A percentile compares a stretch with the other conserved stretches of the same genome.
phyloP scores from a whole-genome alignment of 2,113 vertebrate genomes.

The Microcebus lehilahytsara region DNA sequence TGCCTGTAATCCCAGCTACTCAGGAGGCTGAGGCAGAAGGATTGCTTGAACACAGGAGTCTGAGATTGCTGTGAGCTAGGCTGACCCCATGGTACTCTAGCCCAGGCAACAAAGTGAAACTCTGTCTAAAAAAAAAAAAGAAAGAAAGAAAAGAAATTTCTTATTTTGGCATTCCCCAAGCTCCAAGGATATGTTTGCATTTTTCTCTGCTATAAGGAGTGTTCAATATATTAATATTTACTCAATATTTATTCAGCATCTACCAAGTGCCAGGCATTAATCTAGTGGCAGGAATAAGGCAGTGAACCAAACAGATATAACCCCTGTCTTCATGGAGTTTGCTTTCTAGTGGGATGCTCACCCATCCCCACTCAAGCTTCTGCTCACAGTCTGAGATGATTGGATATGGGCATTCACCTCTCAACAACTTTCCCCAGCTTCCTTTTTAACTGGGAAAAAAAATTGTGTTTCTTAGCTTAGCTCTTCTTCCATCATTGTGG shows the following conservation, averaged over 20 bases:
- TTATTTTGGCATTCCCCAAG: too few relatives aligned
- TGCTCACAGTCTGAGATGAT: background rate
- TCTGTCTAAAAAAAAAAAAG: too few relatives aligned
- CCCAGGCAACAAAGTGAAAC: too few relatives aligned
- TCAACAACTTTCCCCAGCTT: background rate
- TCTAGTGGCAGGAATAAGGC: background rate
- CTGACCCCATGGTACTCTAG: too few relatives aligned
- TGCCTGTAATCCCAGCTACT: too few relatives aligned
- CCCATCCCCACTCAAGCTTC: background rate
- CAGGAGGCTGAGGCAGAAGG: too few relatives aligned
- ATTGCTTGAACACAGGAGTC: too few relatives aligned
- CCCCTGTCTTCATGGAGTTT: background rate
- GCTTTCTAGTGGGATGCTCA: background rate
- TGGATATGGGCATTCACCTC: background rate
- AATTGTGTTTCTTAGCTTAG: background rate
- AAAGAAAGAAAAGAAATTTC: too few relatives aligned
- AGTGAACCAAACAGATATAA: background rate
- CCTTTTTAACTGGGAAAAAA: background rate
- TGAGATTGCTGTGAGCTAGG: too few relatives aligned
- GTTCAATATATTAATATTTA: background rate
- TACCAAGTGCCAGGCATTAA: background rate
- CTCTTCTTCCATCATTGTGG: background rate
- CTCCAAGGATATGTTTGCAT: too few relatives aligned
- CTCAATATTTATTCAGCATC: background rate
- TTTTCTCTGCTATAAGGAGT: background rate